Evolutionary conservation across 2,113 vertebrate genomes (phyloP).

Genomic region (Spea multiplicata): DNA sequence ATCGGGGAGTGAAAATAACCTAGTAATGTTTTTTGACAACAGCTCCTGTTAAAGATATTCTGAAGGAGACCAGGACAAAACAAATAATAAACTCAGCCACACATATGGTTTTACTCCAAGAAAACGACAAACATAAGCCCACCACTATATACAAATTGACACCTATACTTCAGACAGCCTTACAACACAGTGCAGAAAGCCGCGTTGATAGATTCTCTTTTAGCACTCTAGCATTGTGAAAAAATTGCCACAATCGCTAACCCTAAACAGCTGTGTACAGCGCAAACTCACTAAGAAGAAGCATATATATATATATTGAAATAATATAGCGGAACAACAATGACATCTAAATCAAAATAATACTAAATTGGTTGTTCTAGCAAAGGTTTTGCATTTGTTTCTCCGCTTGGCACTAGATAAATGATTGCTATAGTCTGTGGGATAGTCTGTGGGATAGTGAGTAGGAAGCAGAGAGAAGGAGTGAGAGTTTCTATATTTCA

Average conservation of each 20-base stretch:
- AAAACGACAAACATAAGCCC: no score
- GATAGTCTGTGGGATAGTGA: slow-evolving; percentile 26
- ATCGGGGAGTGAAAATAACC: no score
- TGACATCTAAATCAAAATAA: neutral
- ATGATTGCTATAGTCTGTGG: slow-evolving; percentile 32
- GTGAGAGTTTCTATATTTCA: slow-evolving; percentile 22
- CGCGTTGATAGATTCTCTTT: neutral
- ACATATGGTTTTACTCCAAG: no score
- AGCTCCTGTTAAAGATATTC: no score
- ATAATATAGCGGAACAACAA: slow-evolving; percentile 3
- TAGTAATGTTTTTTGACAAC: no score
- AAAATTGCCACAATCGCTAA: neutral
- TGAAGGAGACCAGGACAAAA: no score
- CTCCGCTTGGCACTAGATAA: slow-evolving; percentile 35
- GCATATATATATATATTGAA: slow-evolving; percentile 9
- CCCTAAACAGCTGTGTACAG: neutral
- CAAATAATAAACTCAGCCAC: no score
- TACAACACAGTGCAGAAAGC: neutral
- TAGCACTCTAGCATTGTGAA: neutral
- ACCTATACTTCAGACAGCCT: no score
- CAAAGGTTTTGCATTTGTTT: slow-evolving; percentile 19
- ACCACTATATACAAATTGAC: no score
- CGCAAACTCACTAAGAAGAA: neutral
- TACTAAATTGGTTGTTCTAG: neutral
- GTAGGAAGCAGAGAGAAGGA: slow-evolving; percentile 16